Percentiles rank a stretch among this genome's conserved stretches.
Conservation (phyloP, 64 coral and sea anemone genomes). For the Catalaphyllia jardinei region DNA sequence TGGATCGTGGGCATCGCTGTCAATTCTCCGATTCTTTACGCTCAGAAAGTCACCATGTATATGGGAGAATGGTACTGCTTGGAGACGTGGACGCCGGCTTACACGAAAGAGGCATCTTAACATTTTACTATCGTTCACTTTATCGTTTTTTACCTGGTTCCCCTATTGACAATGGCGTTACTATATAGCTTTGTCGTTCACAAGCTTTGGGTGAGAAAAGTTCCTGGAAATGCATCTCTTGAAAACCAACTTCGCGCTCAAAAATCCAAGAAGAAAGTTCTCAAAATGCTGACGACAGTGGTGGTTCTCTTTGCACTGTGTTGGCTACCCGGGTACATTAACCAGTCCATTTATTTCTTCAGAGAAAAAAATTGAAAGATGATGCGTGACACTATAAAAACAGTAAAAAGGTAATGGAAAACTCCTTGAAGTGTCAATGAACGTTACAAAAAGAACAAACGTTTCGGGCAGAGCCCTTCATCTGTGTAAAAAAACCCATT, state of each 20-base stretch:
- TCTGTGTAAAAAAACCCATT: no score
- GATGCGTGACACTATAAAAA: no score
- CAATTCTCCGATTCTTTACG: slow-evolving; percentile 59
- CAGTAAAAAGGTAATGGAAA: no score
- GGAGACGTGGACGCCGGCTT: slow-evolving; percentile 57
- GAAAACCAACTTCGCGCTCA: slow-evolving; percentile 69
- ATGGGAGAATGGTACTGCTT: slow-evolving; percentile 2
- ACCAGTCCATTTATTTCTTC: slow-evolving; percentile 65
- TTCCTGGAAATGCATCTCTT: slow-evolving; percentile 64
- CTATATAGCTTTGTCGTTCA: slow-evolving; percentile 68
- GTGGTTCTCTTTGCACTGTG: slow-evolving; percentile 78
- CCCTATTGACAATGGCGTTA: slow-evolving; percentile 45
- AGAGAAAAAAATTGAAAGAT: no score
- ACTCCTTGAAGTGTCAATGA: no score
- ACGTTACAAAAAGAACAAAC: no score
- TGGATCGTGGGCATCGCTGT: slow-evolving; percentile 61
- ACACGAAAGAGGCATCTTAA: slow-evolving; percentile 1
- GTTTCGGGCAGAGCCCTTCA: no score
- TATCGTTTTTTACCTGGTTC: slow-evolving; percentile 63
- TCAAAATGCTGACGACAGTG: slow-evolving; percentile 75
- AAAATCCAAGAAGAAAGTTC: slow-evolving; percentile 78
- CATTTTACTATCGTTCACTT: slow-evolving; percentile 72
- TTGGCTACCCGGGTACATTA: slow-evolving; percentile 75
- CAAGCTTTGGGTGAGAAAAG: slow-evolving; percentile 90
- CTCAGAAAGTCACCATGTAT: not conserved